Evolutionary conservation across 2,113 vertebrate species (phyloP).

Genomic region (Tachuris rubrigastra): DNA sequence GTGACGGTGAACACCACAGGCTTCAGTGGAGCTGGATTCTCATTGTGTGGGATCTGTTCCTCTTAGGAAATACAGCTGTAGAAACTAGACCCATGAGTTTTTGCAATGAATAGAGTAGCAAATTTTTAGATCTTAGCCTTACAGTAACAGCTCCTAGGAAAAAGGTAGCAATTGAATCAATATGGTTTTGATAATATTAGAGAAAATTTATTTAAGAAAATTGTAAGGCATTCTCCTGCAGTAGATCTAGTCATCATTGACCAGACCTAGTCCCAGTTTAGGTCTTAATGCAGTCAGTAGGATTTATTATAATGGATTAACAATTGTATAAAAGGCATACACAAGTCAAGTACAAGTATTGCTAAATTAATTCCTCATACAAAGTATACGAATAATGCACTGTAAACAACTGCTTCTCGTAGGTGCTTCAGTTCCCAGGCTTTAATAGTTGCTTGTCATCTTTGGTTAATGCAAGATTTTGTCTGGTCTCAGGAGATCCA

Average conservation of each 20-base stretch:
- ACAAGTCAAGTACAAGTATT: slow-evolving; percentile 62
- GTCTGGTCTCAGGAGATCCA: slow-evolving; percentile 7
- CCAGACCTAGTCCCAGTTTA: slow-evolving; percentile 20
- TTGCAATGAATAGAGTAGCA: not conserved
- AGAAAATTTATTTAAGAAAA: slow-evolving; percentile 64
- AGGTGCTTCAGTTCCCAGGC: slow-evolving; percentile 41
- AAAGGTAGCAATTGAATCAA: slow-evolving; percentile 40
- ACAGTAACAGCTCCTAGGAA: slow-evolving; percentile 11
- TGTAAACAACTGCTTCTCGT: slow-evolving; percentile 23
- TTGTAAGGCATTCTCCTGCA: slow-evolving; percentile 59
- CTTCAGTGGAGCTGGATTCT: not conserved
- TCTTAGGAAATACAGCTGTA: not conserved
- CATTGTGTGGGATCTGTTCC: not conserved
- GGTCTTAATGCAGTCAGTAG: slow-evolving; percentile 32
- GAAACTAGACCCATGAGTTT: not conserved
- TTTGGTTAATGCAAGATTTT: slow-evolving; percentile 51
- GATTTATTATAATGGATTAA: not conserved
- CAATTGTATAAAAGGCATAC: slow-evolving; percentile 56
- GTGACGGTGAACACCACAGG: not conserved
- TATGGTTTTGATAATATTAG: slow-evolving; percentile 11
- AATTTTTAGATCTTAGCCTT: slow-evolving; percentile 15
- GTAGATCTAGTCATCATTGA: not conserved
- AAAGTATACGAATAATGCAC: slow-evolving; percentile 52
- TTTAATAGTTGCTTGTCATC: slow-evolving; percentile 35
- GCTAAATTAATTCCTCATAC: slow-evolving; percentile 64